These are phyloP conservation scores for Scelioninae gen. 1 DNA, from an alignment of 2,888 invertebrate species.

Conservation along the genomic window DNA sequence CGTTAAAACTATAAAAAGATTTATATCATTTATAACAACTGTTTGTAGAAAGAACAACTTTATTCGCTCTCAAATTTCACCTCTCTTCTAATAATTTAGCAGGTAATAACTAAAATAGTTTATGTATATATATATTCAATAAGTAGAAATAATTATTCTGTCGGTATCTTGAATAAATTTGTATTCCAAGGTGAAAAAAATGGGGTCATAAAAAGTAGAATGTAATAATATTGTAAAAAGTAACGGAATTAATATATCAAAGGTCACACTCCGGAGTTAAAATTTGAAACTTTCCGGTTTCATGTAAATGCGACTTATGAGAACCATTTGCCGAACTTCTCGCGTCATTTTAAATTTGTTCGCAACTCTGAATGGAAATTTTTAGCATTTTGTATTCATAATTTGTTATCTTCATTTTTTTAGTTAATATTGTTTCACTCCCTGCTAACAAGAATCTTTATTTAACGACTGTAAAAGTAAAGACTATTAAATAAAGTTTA, in stretches of 20 bases:
- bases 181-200: background rate
- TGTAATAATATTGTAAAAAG: background rate
- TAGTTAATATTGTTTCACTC: background rate
- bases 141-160: background rate
- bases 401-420: conserved; percentile 5
- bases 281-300: conserved; percentile 12
- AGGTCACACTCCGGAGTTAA: background rate
- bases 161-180: background rate
- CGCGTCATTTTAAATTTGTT: conserved; percentile 5
- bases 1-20: no score
- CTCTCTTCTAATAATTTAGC: background rate
- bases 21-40: no score
- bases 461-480: no score
- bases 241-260: conserved; percentile 2
- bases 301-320: conserved; percentile 14
- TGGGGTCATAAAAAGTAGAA: background rate
- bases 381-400: conserved; percentile 2
- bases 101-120: background rate
- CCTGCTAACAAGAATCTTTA: no score
- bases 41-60: no score
- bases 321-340: background rate
- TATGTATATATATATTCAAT: background rate
- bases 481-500: no score
- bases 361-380: background rate
- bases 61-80: no score